Evolutionary conservation across 2,797 vertebrate species (phyloP).

Genomic region (Coccyzus lansbergi): DNA sequence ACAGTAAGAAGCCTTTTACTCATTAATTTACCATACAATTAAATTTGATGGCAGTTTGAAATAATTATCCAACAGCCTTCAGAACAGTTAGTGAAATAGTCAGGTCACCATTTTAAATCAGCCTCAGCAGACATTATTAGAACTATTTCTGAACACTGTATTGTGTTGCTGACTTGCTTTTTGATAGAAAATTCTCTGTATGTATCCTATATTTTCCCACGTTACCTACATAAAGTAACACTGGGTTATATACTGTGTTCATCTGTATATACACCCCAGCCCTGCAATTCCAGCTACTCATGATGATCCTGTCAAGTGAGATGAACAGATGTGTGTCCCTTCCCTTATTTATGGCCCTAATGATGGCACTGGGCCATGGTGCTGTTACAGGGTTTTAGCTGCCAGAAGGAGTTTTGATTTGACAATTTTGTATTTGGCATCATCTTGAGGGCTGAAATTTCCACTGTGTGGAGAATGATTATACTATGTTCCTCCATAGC

Average conservation of each 20-base stretch:
- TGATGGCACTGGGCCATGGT: background rate
- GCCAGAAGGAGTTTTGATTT: conserved; percentile 30
- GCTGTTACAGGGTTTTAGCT: conserved; percentile 34
- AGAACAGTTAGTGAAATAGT: background rate
- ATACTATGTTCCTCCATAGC: background rate
- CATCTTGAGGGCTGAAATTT: conserved; percentile 26
- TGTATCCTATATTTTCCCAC: background rate
- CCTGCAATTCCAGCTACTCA: background rate
- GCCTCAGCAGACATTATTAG: background rate
- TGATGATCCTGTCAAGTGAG: background rate
- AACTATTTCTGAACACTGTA: background rate
- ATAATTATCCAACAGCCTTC: background rate
- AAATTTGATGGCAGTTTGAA: conserved; percentile 27
- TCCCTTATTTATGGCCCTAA: background rate
- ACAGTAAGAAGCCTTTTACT: conserved; percentile 12
- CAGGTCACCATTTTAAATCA: background rate
- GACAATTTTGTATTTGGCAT: conserved; percentile 38
- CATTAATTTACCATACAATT: background rate
- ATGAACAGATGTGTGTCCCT: background rate
- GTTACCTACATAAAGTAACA: background rate
- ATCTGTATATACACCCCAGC: background rate
- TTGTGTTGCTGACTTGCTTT: background rate
- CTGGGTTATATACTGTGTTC: background rate
- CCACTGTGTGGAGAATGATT: conserved; percentile 3
- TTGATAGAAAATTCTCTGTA: background rate